Evolutionary conservation across 1,140 invertebrate species (phyloP).

Genomic region (Megalonaias nervosa): DNA sequence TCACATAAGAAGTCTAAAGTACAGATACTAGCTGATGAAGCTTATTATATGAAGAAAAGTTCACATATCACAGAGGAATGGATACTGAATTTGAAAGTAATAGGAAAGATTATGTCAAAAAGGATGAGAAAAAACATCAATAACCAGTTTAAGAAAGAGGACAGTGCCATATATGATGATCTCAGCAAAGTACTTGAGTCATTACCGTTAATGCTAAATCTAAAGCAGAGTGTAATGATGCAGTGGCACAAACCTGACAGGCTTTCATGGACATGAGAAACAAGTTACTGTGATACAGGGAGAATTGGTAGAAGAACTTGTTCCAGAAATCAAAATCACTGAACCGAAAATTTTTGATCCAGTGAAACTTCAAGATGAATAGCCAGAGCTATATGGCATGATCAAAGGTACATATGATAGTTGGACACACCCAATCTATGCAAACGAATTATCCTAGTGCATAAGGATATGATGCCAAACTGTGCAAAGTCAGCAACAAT

Average conservation of each 20-base stretch:
- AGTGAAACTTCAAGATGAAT: not conserved
- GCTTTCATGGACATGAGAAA: conserved; percentile 2
- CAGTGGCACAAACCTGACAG: not conserved
- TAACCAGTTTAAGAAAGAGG: not conserved
- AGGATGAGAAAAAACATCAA: not conserved
- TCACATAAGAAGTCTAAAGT: not conserved
- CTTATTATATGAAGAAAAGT: not conserved
- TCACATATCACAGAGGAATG: not conserved
- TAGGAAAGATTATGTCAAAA: not conserved
- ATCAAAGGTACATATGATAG: not conserved
- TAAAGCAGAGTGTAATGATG: not conserved
- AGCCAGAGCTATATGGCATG: not conserved
- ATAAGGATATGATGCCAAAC: not conserved
- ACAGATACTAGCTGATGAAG: not conserved
- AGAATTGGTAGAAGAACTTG: not conserved
- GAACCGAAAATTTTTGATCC: too few species aligned
- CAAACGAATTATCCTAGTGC: not conserved
- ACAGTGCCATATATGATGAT: not conserved
- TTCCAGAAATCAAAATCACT: too few species aligned
- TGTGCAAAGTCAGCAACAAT: not conserved
- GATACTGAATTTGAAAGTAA: not conserved
- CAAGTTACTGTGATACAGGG: not conserved
- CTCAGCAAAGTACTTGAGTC: not conserved
- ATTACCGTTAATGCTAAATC: not conserved
- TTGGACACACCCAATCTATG: not conserved